These are phyloP conservation scores for Nasonia oneida DNA, from an alignment of 2,888 invertebrate species.

Conservation along the genomic window DNA sequence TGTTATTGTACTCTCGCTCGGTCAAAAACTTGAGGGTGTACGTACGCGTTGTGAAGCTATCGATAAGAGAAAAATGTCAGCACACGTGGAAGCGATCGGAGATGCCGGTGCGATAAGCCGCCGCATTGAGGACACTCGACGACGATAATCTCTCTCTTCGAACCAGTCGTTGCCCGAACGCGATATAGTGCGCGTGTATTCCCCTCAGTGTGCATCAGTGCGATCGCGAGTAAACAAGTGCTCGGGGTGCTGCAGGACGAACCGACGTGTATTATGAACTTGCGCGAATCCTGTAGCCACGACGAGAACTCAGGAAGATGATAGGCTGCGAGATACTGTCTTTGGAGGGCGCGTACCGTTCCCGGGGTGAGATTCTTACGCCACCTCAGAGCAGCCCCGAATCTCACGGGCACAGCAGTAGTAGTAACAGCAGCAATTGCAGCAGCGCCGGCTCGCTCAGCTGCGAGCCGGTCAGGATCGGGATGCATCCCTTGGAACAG, in stretches of 20 bases:
- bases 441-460: not conserved
- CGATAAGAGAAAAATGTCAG: not conserved
- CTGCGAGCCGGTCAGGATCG: conserved; percentile 3
- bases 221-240: not conserved
- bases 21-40: not conserved
- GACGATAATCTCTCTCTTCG: not conserved
- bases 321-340: conserved; percentile 73
- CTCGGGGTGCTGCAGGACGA: no score
- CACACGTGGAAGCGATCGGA: not conserved
- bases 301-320: conserved; percentile 65
- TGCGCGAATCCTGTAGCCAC: not conserved
- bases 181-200: not conserved
- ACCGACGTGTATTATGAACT: not conserved
- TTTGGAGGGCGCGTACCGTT: conserved; percentile 71
- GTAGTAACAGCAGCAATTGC: not conserved
- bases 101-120: conserved; percentile 29
- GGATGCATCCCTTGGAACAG: conserved; percentile 72
- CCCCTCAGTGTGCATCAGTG: not conserved
- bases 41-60: no score
- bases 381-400: conserved; percentile 78
- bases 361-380: conserved; percentile 73
- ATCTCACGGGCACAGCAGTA: conserved; percentile 65
- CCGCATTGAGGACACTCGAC: not conserved
- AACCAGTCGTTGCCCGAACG: not conserved
- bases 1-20: not conserved